These are phyloP conservation scores for Actinostola sp. DNA, from an alignment of 92 coral and sea anemone species.

Conservation along the genomic window DNA sequence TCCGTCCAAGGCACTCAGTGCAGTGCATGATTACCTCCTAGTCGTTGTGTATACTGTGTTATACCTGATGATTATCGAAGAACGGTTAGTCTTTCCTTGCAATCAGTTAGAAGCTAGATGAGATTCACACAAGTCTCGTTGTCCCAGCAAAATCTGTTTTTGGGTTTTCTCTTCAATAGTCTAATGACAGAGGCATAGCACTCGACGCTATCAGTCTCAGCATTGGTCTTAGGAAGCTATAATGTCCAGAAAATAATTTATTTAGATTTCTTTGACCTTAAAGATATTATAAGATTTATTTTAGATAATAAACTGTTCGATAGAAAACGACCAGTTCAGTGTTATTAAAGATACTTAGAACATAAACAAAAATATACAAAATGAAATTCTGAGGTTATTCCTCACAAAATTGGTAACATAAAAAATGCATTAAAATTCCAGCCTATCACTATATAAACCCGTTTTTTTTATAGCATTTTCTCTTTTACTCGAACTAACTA, in stretches of 20 bases:
- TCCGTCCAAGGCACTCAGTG: slow-evolving; percentile 6
- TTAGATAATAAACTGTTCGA: too few relatives aligned
- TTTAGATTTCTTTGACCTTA: not conserved
- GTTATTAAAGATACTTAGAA: too few relatives aligned
- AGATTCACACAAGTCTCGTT: not conserved
- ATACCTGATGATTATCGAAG: not conserved
- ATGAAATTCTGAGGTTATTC: too few relatives aligned
- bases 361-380: too few relatives aligned
- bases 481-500: too few relatives aligned
- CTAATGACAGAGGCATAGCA: not conserved
- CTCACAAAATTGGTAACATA: too few relatives aligned
- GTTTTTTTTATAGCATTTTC: too few relatives aligned
- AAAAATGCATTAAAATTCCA: too few relatives aligned
- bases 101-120: not conserved
- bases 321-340: too few relatives aligned
- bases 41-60: not conserved
- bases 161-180: not conserved
- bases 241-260: not conserved
- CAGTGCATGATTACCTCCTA: not conserved
- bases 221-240: not conserved
- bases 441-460: too few relatives aligned
- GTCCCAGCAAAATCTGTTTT: not conserved
- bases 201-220: not conserved
- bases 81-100: not conserved
- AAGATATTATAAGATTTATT: too few relatives aligned